Percentiles rank a stretch among this genome's conserved stretches.
Evolutionary conservation across 2,888 invertebrate species (phyloP).

Genomic region (Cheilosia impressa): DNA sequence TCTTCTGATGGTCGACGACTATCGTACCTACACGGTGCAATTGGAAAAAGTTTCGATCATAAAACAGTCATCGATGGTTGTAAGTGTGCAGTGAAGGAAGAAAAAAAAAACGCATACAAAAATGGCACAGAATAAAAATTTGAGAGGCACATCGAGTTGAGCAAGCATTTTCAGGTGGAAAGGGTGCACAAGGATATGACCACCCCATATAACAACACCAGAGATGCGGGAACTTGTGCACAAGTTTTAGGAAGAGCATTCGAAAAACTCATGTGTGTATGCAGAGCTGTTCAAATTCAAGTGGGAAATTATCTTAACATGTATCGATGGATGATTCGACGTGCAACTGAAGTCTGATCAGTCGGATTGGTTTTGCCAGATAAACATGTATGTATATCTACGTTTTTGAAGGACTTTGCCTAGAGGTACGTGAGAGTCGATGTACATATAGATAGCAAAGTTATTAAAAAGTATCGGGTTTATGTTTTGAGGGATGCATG

Average conservation of each 20-base stretch:
- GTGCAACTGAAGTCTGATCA: conserved; percentile 30
- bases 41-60: conserved; percentile 59
- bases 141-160: conserved; percentile 48
- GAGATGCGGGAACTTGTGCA: conserved; percentile 7
- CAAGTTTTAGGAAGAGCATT: conserved; percentile 30
- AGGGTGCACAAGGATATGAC: not conserved
- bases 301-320: conserved; percentile 71
- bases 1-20: conserved; percentile 22
- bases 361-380: conserved; percentile 12
- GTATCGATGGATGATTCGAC: conserved; percentile 58
- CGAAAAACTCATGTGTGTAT: not conserved
- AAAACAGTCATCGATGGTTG: conserved; percentile 57
- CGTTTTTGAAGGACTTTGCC: conserved; percentile 43
- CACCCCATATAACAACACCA: not conserved
- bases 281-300: conserved; percentile 51
- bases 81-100: conserved; percentile 24
- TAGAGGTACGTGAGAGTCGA: not conserved
- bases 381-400: not conserved
- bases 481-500: not conserved
- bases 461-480: not conserved
- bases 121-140: conserved; percentile 2
- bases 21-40: conserved; percentile 26
- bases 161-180: conserved; percentile 62
- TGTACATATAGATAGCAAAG: not conserved
- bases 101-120: conserved; percentile 1